A percentile compares a stretch with the other conserved stretches of the same genome.
Evolutionary conservation across 1,140 invertebrate species (phyloP).

Genomic region (Hyles vespertilio): DNA sequence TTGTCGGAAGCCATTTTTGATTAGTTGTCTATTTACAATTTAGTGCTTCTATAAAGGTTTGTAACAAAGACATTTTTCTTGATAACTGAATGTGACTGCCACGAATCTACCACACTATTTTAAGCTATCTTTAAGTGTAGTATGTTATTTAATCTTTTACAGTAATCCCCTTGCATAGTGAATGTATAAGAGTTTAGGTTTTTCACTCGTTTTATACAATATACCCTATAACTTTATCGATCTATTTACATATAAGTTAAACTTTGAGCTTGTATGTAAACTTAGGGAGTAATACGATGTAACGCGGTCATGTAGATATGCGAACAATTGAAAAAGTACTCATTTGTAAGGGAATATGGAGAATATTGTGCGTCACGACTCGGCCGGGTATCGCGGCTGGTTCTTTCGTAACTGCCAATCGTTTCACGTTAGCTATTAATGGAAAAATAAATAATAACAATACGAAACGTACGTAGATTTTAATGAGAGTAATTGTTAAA

Average conservation of each 20-base stretch:
- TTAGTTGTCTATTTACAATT: too few relatives aligned
- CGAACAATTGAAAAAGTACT: conserved; percentile 26
- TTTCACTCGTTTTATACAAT: conserved; percentile 75
- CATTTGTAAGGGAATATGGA: conserved; percentile 4
- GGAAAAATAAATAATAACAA: conserved; percentile 47
- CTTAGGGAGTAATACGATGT: conserved; percentile 35
- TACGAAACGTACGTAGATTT: conserved; percentile 55
- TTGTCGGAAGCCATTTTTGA: too few relatives aligned
- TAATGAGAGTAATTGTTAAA: conserved; percentile 65
- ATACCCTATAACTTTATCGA: conserved; percentile 62
- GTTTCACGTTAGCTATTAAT: conserved; percentile 52
- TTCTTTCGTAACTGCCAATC: conserved; percentile 61
- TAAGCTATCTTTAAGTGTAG: conserved; percentile 72
- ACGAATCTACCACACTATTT: conserved; percentile 45
- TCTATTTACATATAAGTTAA: conserved; percentile 66
- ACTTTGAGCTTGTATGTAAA: conserved; percentile 65
- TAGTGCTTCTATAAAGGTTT: too few relatives aligned
- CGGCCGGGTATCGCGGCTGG: conserved; percentile 23
- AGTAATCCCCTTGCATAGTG: conserved; percentile 66
- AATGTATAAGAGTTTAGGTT: conserved; percentile 61
- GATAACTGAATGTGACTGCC: conserved; percentile 18
- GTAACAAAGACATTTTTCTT: neutral
- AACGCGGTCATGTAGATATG: conserved; percentile 20
- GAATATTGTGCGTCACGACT: conserved; percentile 24
- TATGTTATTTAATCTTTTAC: conserved; percentile 58